Evolutionary conservation across 2,113 vertebrate species (phyloP).

Genomic region (Saguinus imperator): DNA sequence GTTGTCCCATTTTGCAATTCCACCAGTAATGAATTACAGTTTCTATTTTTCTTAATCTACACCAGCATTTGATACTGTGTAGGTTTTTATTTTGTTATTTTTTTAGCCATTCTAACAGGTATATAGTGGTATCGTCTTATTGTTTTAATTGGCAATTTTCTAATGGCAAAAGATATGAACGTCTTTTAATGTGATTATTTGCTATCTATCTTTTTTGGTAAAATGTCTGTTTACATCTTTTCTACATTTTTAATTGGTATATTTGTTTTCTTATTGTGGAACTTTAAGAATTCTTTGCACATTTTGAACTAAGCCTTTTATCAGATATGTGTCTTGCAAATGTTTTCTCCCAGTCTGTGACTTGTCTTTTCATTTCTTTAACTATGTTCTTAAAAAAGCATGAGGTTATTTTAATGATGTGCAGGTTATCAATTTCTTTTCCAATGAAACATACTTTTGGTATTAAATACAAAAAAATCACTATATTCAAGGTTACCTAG

Average conservation of each 20-base stretch:
- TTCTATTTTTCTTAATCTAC: background rate
- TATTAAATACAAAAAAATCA: background rate
- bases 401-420: background rate
- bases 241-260: background rate
- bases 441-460: background rate
- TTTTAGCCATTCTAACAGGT: background rate
- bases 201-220: background rate
- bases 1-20: background rate
- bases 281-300: background rate
- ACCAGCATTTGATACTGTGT: background rate
- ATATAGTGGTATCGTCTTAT: background rate
- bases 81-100: background rate
- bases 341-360: background rate
- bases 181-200: background rate
- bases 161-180: background rate
- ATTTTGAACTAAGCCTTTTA: background rate
- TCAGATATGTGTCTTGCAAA: background rate
- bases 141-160: background rate
- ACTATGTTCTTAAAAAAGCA: background rate
- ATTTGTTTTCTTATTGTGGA: background rate
- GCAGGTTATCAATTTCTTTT: background rate
- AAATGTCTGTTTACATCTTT: background rate
- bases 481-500: background rate
- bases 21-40: background rate
- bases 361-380: background rate